Conservation (phyloP, 1,140 invertebrate species). For the Macrobrachium rosenbergii region DNA sequence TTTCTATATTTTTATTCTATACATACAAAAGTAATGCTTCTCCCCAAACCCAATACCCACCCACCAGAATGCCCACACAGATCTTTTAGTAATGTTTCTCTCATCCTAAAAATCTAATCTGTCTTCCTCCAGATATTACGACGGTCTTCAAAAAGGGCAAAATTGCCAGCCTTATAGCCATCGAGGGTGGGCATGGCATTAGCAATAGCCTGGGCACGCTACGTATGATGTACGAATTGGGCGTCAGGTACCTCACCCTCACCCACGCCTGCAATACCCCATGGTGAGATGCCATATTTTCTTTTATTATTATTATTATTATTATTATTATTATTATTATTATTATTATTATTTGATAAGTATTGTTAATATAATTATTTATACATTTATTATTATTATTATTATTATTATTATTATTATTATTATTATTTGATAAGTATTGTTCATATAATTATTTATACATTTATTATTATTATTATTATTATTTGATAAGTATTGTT, state of each 20-base stretch:
- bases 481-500: not conserved
- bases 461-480: not conserved
- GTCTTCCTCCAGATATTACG: conserved; percentile 80
- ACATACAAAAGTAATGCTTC: not conserved
- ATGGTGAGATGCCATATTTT: conserved; percentile 67
- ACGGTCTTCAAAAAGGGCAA: conserved; percentile 81
- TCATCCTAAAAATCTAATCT: conserved; percentile 14
- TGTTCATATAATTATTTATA: too few relatives aligned
- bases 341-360: not conserved
- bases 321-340: not conserved
- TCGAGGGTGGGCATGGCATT: conserved; percentile 76
- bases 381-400: not conserved
- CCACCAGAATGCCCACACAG: too few relatives aligned
- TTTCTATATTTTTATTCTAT: too few relatives aligned
- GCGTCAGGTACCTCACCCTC: conserved; percentile 70
- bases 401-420: not conserved
- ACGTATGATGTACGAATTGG: conserved; percentile 66
- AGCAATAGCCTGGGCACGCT: conserved; percentile 66
- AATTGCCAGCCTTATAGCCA: conserved; percentile 82
- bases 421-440: not conserved
- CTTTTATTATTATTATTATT: conserved; percentile 15
- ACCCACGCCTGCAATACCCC: conserved; percentile 73
- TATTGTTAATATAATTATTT: too few relatives aligned
- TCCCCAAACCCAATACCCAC: not conserved
- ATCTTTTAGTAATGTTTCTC: too few relatives aligned